phyloP scores from a whole-genome alignment of 2,113 vertebrate species.

The Halcyon senegalensis region DNA sequence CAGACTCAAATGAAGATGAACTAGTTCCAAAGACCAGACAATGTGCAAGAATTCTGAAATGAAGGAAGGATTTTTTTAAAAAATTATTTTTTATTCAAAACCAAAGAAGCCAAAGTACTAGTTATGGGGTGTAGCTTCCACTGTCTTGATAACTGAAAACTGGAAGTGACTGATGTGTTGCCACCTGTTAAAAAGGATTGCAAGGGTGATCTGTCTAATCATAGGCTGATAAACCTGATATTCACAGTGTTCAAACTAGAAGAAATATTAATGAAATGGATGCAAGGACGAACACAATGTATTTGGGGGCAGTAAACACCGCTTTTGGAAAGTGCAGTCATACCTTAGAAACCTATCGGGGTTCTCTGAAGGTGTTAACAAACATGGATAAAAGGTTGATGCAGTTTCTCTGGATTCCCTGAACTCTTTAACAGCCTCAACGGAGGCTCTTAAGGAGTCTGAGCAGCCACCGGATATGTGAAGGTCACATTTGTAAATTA shows the following conservation, averaged over 20 bases:
- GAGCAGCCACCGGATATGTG: background rate
- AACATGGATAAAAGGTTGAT: background rate
- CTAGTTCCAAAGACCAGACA: background rate
- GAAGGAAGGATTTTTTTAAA: background rate
- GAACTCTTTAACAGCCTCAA: background rate
- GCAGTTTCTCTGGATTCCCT: background rate
- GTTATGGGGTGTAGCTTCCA: background rate
- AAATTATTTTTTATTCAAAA: too few species aligned
- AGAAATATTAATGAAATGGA: background rate
- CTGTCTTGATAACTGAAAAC: background rate
- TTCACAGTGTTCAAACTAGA: background rate
- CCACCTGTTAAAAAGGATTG: background rate
- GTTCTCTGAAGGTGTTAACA: background rate
- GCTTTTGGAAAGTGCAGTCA: background rate
- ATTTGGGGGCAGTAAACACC: background rate
- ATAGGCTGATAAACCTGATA: background rate
- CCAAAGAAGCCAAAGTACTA: background rate
- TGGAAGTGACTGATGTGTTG: background rate
- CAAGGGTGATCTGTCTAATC: background rate
- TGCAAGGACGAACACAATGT: background rate
- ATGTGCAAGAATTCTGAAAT: background rate
- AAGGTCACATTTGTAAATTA: background rate
- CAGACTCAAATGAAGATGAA: background rate
- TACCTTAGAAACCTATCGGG: background rate
- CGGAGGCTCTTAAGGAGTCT: background rate